Evolutionary conservation across 2,113 vertebrate species (phyloP).

Genomic region (Catharus minimus): DNA sequence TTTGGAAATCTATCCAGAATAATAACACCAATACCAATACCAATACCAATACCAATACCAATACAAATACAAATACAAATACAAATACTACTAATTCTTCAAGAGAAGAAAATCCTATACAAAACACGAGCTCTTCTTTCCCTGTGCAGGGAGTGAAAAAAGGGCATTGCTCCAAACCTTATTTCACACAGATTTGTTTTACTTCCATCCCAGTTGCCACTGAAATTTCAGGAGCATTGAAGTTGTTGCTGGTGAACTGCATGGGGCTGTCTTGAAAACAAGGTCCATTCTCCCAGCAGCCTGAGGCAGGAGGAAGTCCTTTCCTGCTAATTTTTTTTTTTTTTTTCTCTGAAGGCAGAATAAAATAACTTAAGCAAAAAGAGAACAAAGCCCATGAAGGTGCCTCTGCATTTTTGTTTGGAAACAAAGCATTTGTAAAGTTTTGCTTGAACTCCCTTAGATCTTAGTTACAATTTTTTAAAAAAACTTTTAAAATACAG

Average conservation of each 20-base stretch:
- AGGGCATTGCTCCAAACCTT: not conserved
- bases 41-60: not conserved
- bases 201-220: not conserved
- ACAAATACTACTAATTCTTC: not conserved
- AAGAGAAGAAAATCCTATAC: not conserved
- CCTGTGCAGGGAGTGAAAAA: not conserved
- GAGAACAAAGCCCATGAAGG: constrained; percentile 31
- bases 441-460: constrained; percentile 32
- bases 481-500: constrained; percentile 18
- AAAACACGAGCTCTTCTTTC: not conserved
- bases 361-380: not conserved
- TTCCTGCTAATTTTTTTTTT: not conserved
- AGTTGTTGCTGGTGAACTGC: constrained; percentile 11
- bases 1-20: not conserved
- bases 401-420: not conserved
- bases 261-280: constrained; percentile 28
- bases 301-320: constrained; percentile 20
- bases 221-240: constrained; percentile 37
- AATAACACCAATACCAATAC: not conserved
- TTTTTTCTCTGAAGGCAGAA: constrained; percentile 14
- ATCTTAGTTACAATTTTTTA: not conserved
- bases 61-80: not conserved
- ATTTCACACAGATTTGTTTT: not conserved
- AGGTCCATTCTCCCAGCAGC: not conserved
- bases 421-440: constrained; percentile 16